Base-by-base conservation (phyloP, 2,888 invertebrate species). In the Machimus atricapillus region DNA sequence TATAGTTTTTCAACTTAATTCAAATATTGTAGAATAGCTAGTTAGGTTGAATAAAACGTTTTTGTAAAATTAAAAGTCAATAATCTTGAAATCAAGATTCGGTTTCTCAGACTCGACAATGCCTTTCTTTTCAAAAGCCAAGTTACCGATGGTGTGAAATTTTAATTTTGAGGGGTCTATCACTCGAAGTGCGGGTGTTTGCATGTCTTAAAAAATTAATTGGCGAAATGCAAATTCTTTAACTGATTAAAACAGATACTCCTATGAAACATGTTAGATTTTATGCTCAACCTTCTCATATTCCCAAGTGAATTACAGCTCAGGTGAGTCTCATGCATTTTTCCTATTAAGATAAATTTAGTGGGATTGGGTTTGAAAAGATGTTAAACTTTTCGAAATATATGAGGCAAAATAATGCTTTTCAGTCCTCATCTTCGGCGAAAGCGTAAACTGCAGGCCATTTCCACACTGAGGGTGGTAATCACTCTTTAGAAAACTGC, bases 401-500 rank as follows among this genome's bases (percentile, higher is more conserved):
- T 66, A 66, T 27, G 27, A 27, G 27, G 66, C 66, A 19, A 66
- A 66, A 66, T 66, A 66, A 66, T 27, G 23, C 19, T 23, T 66
- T 66, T 66, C 66, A 66, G 23, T 66, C 66, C 66, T 23, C 19
- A 66, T 66, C 9, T 66, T 66, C 23, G 52, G 52, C 52, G 23
- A 19, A 66, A 27, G 66, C 66, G 23, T 12, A 66, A 66, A 66
- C 66, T 66, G 66, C 66, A 66, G 66, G 27, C 66, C 66, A 23
- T 66, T 66, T 27, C 27, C 66, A 66, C 66, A 78, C 46, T 23
- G 23, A 46, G 43, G 40, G n/a, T 23, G 37, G 40, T 78, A 78
- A 78, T 78, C 78, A 43, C 78, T 78, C 43, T 77, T 77, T 78
- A 78, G 19, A 78, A 78, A 78, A 78, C 37, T 43, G 23, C 43